Evolutionary conservation across 1,140 invertebrate species (phyloP).

Genomic region (Linepithema humile): DNA sequence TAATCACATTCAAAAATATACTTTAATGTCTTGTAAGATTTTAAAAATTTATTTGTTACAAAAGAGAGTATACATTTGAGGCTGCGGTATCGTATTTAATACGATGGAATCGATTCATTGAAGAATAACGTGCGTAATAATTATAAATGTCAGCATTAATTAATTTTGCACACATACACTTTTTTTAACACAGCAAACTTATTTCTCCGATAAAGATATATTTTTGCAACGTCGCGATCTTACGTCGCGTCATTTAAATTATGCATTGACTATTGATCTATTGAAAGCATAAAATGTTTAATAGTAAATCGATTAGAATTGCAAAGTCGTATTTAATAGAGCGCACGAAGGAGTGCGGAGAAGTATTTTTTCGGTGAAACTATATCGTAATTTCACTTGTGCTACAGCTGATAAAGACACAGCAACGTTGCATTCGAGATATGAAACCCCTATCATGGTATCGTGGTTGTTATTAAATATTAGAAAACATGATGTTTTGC

Average conservation of each 20-base stretch:
- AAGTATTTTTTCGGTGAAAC: background rate
- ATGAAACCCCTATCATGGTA: constrained; percentile 12
- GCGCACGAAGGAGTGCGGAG: background rate
- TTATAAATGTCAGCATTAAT: background rate
- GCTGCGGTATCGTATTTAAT: background rate
- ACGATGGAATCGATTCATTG: background rate
- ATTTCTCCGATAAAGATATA: background rate
- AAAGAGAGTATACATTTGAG: background rate
- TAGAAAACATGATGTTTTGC: constrained; percentile 33
- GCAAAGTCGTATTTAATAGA: background rate
- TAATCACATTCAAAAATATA: background rate
- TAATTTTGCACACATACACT: background rate
- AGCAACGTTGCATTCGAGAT: background rate
- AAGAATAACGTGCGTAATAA: background rate
- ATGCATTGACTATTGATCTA: background rate
- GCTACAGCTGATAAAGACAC: constrained; percentile 19
- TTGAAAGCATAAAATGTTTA: background rate
- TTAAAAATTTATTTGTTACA: background rate
- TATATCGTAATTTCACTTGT: background rate
- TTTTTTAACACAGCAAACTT: background rate
- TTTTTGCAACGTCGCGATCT: background rate
- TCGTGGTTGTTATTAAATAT: constrained; percentile 33
- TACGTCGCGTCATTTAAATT: background rate
- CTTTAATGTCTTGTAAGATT: background rate
- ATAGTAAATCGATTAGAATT: background rate